Evolutionary conservation across 2,888 invertebrate species (phyloP).

Genomic region (Drosophila borealis): DNA sequence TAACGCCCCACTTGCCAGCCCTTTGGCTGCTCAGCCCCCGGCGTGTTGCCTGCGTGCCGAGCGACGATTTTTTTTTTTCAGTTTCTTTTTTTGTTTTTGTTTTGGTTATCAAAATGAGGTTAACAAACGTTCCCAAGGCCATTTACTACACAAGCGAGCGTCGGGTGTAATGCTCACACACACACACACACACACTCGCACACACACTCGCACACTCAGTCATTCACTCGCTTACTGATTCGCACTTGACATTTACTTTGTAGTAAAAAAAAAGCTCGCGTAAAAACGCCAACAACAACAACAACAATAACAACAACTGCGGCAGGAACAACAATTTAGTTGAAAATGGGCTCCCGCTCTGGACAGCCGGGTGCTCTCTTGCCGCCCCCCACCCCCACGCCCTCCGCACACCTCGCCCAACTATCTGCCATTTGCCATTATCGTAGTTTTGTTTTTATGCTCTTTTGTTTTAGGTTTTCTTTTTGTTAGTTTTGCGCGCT

Average conservation of each 20-base stretch:
- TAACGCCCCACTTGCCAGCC: not conserved
- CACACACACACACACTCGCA: constrained; percentile 20
- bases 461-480: constrained; percentile 19
- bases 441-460: constrained; percentile 58
- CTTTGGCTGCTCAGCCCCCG: not conserved
- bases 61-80: constrained; percentile 57
- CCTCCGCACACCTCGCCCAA: not conserved
- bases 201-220: constrained; percentile 26
- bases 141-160: constrained; percentile 58
- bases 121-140: constrained; percentile 79
- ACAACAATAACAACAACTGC: constrained; percentile 18
- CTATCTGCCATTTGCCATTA: constrained; percentile 65
- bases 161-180: constrained; percentile 47
- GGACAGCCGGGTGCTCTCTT: constrained; percentile 15
- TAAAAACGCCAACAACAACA: constrained; percentile 40
- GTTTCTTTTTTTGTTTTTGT: constrained; percentile 42
- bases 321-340: constrained; percentile 19
- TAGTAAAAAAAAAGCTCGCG: constrained; percentile 57
- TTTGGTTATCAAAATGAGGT: constrained; percentile 77
- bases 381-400: not conserved
- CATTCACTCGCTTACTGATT: constrained; percentile 60
- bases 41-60: constrained; percentile 64
- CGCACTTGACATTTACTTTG: constrained; percentile 80
- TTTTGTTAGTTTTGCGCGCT: constrained; percentile 53
- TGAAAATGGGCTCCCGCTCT: constrained; percentile 42